Evolutionary conservation across 1,140 invertebrate genomes (phyloP), one percentile per base, ranked within the genome.

Genomic region (Caerostris extrusa): DNA sequence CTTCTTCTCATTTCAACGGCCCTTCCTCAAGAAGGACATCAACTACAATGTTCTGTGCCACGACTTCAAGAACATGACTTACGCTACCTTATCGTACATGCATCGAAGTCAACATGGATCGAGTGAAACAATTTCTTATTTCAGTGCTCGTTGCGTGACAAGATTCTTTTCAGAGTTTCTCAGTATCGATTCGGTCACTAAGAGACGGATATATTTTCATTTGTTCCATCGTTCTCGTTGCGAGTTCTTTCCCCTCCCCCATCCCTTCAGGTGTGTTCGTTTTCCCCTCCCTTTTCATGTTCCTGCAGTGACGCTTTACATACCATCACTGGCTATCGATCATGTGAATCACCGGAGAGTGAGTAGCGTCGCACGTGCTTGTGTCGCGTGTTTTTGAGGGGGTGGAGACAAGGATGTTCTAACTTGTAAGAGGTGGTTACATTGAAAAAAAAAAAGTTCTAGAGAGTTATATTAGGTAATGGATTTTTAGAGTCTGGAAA

Each of bases 141-240:
- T 50, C 34, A 5, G 71, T 12, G 14, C n/a, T n/a, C 34, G 5
- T 77, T 77, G 71, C 71, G 71, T 77, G 71, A 77, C 71, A 77
- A 77, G 71, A 2, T 77, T 34, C 10, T 50, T 77, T 77, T 50
- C 50, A 53, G 71, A 12, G 61, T 67, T 7, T 77, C 34, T 77
- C 34, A 8, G 12, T 77, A 77, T 77, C 71, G 71, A 77, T 77
- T 77, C 53, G 71, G 71, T 77, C 71, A 50, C 71, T 77, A 14
- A 77, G 71, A 77, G 71, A 77, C 71, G 71, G 71, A 50, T 77
- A 53, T 77, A 77, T 77, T 77, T 77, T 77, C 71, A 77, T 77
- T 77, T 53, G 71, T 77, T 53, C 34, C 34, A 34, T 34, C 34
- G 34, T 34, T 34, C 34, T 34, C 71, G 10, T 50, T 77, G 50